Percentiles rank a stretch among this genome's conserved stretches.
These are phyloP conservation scores for Acrobeloides nanus DNA, from an alignment of 2,888 invertebrate species.

Conservation along the genomic window DNA sequence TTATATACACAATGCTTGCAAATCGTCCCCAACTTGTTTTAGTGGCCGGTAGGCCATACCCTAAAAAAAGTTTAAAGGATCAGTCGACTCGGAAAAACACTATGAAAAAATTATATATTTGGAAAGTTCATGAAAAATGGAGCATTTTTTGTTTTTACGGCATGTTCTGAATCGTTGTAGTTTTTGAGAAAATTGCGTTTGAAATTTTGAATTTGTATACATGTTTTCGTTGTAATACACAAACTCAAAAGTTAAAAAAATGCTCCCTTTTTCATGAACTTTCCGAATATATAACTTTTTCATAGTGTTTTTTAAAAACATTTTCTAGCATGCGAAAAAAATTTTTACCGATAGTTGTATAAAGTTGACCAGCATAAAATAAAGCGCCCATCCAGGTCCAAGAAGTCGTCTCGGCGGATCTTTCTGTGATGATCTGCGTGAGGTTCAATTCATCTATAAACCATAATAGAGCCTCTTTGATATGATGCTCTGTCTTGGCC, in stretches of 20 bases:
- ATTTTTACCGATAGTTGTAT: slow-evolving; percentile 47
- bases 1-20: slow-evolving; percentile 43
- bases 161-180: background rate
- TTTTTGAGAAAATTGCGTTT: background rate
- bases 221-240: background rate
- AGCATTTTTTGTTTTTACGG: slow-evolving; percentile 7
- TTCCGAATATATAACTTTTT: no score
- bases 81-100: slow-evolving; percentile 7
- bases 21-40: slow-evolving; percentile 38
- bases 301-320: no score
- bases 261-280: no score
- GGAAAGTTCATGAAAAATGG: slow-evolving; percentile 6
- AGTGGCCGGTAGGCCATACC: slow-evolving; percentile 46
- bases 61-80: slow-evolving; percentile 24
- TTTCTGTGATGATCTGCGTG: slow-evolving; percentile 40
- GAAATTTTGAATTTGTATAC: no score
- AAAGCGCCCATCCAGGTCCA: slow-evolving; percentile 47
- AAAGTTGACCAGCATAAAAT: slow-evolving; percentile 51
- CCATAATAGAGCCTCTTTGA: slow-evolving; percentile 46
- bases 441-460: slow-evolving; percentile 46
- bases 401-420: slow-evolving; percentile 30
- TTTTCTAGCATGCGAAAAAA: slow-evolving; percentile 5
- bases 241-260: slow-evolving; percentile 2
- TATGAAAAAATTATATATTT: slow-evolving; percentile 5
- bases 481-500: slow-evolving; percentile 33